These are phyloP conservation scores for Camelus bactrianus DNA, from an alignment of 2,113 vertebrate genomes.

Conservation along the genomic window DNA sequence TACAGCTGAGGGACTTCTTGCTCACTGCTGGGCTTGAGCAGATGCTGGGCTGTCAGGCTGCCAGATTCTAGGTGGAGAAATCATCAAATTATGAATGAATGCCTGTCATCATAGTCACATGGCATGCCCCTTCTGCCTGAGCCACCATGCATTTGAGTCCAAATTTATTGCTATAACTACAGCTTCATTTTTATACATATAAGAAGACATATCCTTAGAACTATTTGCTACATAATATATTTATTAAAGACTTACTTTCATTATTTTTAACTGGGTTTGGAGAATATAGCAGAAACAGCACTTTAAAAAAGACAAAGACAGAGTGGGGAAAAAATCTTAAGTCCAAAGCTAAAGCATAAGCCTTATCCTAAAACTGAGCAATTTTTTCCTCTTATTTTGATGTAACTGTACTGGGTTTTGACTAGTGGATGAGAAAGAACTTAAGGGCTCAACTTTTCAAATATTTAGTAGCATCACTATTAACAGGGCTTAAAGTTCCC, in stretches of 20 bases:
- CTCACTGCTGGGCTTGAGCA: conserved; percentile 55
- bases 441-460: conserved; percentile 56
- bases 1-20: conserved; percentile 34
- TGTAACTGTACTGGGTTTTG: not conserved
- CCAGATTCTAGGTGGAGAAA: conserved; percentile 70
- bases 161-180: conserved; percentile 20
- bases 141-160: not conserved
- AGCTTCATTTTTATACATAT: conserved; percentile 51
- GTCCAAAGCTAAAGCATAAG: not conserved
- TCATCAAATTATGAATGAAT: conserved; percentile 76
- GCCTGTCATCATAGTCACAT: conserved; percentile 67
- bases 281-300: conserved; percentile 5
- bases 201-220: conserved; percentile 40
- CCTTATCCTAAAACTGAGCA: conserved; percentile 32
- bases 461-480: not conserved
- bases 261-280: conserved; percentile 53
- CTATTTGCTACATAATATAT: conserved; percentile 25
- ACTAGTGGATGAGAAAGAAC: not conserved
- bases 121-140: conserved; percentile 35
- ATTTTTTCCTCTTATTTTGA: conserved; percentile 52
- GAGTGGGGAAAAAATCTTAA: not conserved
- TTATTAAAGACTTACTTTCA: conserved; percentile 52
- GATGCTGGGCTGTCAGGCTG: conserved; percentile 71
- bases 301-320: conserved; percentile 45
- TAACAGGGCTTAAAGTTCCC: not conserved